Base-by-base conservation (phyloP, 2,888 invertebrate species). In the Macrosiphum euphorbiae region DNA sequence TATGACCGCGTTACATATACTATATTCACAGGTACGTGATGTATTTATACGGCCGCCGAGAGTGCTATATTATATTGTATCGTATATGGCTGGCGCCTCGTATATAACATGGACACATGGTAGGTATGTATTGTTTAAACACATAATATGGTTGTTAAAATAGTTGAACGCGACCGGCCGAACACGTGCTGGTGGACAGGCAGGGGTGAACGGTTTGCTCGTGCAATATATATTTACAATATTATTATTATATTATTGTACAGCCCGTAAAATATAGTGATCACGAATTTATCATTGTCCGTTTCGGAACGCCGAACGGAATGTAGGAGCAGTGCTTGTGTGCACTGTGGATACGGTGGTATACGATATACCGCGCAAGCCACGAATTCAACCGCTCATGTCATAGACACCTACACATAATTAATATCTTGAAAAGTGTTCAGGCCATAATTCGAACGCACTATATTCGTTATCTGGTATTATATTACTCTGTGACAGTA, bases 261-360 rank as follows among this genome's bases (percentile, higher is more conserved):
- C 35, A 41, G 24, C 35, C n/a, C 84, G 55, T 84, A 44, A 52
- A 85, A 91, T 28, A 44, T 28, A 44, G 41, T 44, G 44, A 91
- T 55, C 91, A 84, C 84, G 91, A 91, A 91, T 55, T 85, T 91
- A n/a, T 61, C 8, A 44, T 67, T 3, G n/a, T 10, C n/a, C 7
- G 35, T 55, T 91, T 84, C 16, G 26, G 35, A 90, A 50, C 24
- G 50, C n/a, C 35, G 8, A 84, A 55, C n/a, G 44, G 84, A 55
- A 91, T 85, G 84, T n/a, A 58, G 20, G 10, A 24, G n/a, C 16
- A 8, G 20, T 24, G 50, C 7, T 7, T 26, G 16, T 47, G 16
- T 87, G n/a, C 26, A n/a, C 41, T 55, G 24, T 55, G 7, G 4
- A 16, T 24, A 55, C 58, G 26, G 58, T 58, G 58, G 8, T 52